phyloP scores from a whole-genome alignment of 2,797 vertebrate species.

The Mormyrops attenuatus region DNA sequence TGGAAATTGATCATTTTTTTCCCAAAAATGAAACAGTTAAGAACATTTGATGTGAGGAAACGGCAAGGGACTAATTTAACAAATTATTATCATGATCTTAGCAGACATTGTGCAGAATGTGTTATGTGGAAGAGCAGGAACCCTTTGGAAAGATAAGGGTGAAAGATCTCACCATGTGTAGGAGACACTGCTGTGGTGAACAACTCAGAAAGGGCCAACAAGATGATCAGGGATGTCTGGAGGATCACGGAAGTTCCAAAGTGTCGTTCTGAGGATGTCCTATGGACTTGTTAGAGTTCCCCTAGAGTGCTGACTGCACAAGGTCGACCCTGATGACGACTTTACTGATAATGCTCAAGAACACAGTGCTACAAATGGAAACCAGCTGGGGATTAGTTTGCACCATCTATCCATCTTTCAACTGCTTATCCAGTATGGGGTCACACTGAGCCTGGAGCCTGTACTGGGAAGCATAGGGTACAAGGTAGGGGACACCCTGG shows the following conservation, averaged over 20 bases:
- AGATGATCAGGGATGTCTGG: neutral
- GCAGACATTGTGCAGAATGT: neutral
- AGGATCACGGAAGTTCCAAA: neutral
- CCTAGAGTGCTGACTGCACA: neutral
- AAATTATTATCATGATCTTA: neutral
- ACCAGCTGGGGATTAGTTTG: neutral
- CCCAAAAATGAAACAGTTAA: neutral
- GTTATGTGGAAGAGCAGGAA: neutral
- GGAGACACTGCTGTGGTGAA: neutral
- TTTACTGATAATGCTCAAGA: neutral
- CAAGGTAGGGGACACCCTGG: neutral
- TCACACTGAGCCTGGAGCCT: neutral
- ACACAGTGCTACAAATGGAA: neutral
- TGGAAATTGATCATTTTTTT: neutral
- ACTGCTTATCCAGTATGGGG: neutral
- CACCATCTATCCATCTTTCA: neutral
- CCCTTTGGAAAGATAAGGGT: neutral
- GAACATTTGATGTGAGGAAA: neutral
- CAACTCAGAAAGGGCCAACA: neutral
- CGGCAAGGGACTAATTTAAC: neutral
- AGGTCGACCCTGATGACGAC: neutral
- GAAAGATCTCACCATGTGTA: neutral
- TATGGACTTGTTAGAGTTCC: neutral
- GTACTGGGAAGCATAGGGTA: neutral
- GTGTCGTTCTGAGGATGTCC: neutral